Base-by-base conservation (phyloP, 2,797 vertebrate genomes). In the Sebastiscus albofasciatus region DNA sequence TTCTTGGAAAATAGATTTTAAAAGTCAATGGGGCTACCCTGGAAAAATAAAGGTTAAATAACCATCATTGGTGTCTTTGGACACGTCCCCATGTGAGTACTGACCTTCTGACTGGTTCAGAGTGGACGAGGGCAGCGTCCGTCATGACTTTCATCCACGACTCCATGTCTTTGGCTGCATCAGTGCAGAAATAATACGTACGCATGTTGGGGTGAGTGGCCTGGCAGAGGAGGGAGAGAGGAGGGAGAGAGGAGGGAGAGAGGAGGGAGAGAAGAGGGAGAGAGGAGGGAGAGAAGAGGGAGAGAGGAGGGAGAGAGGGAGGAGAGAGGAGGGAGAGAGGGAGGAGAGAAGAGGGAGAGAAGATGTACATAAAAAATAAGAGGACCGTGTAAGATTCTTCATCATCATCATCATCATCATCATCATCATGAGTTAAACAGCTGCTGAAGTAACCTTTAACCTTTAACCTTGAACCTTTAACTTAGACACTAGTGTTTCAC, bases 171-270 rank as follows among this genome's bases (percentile, higher is more conserved):
- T 97, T 98, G 89, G 96, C 96, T 71, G 97, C 96, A 93, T 99
- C 98, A 71, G 97, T 97, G 96, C 98, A 98, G 96, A 99, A 99
- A 93, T 99, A 99, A 94, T 99, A 99, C 4, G 98, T 99, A 93
- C 98, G 95, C 98, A 99, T 99, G 93, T 99, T 99, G 84, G 98
- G 96, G 94, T 99, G 98, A 70, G 98, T 97, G 88, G 98, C 98
- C 98, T 99, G 69, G 14, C 4, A 18, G 26, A 2, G 54, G 5
- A 8, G 29, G 36, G 4, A 54, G 29, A 52, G 6, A 1, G 54
- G 34, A 13, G 67, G 5, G 22, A 22, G 62, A 42, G 5, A 18
- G 22, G 33, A 62, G 4, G 22, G 20, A n/a, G 31, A 42, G 61
- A 34, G 3, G n/a, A 34, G 0, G 20, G 31, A 34, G 6, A 20